Conservation (phyloP, 2,113 vertebrate species). For the Hyperoodon ampullatus region DNA sequence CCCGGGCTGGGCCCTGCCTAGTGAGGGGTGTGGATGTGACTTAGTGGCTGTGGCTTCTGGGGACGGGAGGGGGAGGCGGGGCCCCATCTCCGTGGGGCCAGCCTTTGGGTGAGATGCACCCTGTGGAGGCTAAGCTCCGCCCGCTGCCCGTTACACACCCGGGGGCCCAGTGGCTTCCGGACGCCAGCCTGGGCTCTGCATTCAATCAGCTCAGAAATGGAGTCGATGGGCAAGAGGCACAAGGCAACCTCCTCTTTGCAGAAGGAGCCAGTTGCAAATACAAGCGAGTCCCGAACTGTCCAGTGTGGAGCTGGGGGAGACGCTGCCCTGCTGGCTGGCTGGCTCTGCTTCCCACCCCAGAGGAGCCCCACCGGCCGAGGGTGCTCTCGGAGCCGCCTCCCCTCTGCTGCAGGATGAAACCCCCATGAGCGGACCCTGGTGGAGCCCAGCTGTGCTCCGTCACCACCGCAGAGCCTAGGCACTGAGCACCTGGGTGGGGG, state of each 20-base stretch:
- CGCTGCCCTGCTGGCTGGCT: fast-evolving
- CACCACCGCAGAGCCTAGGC: neutral
- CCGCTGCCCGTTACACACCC: neutral
- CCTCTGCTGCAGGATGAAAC: fast-evolving
- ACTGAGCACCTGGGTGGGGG: neutral
- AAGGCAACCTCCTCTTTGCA: neutral
- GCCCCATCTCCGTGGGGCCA: neutral
- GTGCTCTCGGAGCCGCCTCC: neutral
- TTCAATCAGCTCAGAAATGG: neutral
- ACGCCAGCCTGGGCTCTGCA: neutral
- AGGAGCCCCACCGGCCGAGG: neutral
- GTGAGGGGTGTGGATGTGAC: neutral
- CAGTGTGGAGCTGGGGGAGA: neutral
- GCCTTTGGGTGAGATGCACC: neutral
- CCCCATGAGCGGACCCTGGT: neutral
- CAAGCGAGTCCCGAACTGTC: fast-evolving
- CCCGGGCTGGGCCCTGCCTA: too few relatives aligned
- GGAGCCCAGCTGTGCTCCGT: neutral
- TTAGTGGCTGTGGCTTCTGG: neutral
- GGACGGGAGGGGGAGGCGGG: neutral
- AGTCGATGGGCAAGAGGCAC: too few relatives aligned
- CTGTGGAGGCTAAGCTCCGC: neutral
- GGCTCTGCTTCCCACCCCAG: neutral
- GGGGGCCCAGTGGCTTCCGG: fast-evolving
- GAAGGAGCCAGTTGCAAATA: fast-evolving